A percentile compares a stretch with the other conserved stretches of the same genome.
These are phyloP conservation scores for Ecdyonurus torrentis DNA, from an alignment of 2,888 invertebrate genomes.

Conservation along the genomic window DNA sequence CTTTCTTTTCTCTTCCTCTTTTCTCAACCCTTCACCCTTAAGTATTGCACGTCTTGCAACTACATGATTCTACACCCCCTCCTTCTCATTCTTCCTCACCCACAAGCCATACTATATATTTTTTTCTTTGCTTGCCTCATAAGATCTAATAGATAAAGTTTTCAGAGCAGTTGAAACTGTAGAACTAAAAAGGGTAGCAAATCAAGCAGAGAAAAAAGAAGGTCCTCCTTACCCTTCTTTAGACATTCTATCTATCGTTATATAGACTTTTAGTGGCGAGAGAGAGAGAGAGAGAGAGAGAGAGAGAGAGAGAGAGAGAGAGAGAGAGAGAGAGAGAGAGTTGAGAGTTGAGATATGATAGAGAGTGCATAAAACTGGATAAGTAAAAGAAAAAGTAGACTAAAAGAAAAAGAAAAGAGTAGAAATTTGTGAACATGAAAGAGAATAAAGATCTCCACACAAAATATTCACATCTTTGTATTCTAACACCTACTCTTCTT, in stretches of 20 bases:
- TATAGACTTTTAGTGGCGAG: neutral
- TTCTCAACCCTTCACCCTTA: too few relatives aligned
- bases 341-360: too few relatives aligned
- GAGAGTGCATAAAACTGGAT: too few relatives aligned
- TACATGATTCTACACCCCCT: neutral
- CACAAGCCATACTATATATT: neutral
- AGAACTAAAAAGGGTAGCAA: conserved; percentile 1
- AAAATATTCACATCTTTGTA: neutral
- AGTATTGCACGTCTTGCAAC: neutral
- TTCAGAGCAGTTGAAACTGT: neutral
- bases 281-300: too few relatives aligned
- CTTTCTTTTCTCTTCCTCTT: neutral
- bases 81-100: neutral
- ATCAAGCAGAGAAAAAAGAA: neutral
- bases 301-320: too few relatives aligned
- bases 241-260: neutral
- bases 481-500: neutral
- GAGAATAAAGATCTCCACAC: neutral
- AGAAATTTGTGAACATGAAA: neutral
- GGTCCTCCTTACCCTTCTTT: neutral
- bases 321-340: too few relatives aligned
- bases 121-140: neutral
- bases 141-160: conserved; percentile 3
- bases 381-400: neutral
- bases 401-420: neutral